Base-by-base conservation (phyloP, 2,797 vertebrate genomes). In the Otolemur crassicaudatus region DNA sequence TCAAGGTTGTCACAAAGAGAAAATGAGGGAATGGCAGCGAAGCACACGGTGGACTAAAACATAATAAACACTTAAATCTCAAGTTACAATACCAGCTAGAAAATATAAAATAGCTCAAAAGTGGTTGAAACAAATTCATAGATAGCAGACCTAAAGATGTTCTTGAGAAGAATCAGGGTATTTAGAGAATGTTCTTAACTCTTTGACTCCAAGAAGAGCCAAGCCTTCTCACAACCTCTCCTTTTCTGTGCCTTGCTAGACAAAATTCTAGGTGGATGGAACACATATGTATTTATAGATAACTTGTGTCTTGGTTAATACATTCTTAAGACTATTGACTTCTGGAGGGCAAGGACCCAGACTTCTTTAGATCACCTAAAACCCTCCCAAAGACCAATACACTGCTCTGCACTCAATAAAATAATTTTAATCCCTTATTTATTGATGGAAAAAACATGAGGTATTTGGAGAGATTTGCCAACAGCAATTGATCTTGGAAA, bases 391-490 rank as follows among this genome's bases (percentile, higher is more conserved):
- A 90, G 58, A 89, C 83, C 72, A 96, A 93, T 82, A 93, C 80
- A 86, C 60, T 93, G 58, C 31, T 96, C 86, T 97, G 29, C 22
- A 91, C 73, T 95, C 85, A 92, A 95, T 88, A 87, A 97, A 97
- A 95, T 96, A 91, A 92, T 94, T 97, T 95, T 97, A 97, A 97
- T 97, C 91, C 63, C 91, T 96, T 95, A 96, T 49, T 96, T 97
- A 96, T 97, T 95, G 87, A 96, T 87, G 67, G 77, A 27, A 56
- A 90, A 97, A 95, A 91, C 40, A 96, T 58, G 53, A 97, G 65
- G 67, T 29, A 92, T 92, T 97, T 97, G 63, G 82, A 89, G 61
- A 97, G 72, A 93, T 96, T 95, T 96, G 29, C 84, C 76, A 90
- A 91, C 69, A 90, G 87, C 75, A 86, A 97, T 93, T 97, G 91